A percentile compares a stretch with the other conserved stretches of the same genome.
Evolutionary conservation across 1,140 invertebrate genomes (phyloP).

Genomic region (Streblospio benedicti): DNA sequence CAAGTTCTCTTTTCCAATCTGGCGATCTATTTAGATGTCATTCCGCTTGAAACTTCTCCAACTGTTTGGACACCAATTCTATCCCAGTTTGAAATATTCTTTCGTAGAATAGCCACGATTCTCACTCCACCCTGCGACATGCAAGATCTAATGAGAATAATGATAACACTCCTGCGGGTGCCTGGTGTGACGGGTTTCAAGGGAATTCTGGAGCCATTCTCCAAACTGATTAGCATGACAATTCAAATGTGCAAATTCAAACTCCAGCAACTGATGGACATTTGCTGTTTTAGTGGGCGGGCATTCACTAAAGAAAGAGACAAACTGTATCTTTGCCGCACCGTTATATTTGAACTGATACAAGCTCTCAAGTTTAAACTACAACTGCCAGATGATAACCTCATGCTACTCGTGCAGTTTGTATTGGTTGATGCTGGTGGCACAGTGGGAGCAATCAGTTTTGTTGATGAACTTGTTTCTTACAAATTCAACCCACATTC

Average conservation of each 20-base stretch:
- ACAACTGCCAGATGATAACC: conserved; percentile 84
- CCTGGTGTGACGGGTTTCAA: conserved; percentile 71
- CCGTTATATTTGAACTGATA: conserved; percentile 84
- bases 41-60: conserved; percentile 72
- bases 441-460: conserved; percentile 57
- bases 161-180: conserved; percentile 74
- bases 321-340: conserved; percentile 79
- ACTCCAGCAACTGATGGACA: conserved; percentile 73
- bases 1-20: conserved; percentile 57
- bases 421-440: conserved; percentile 67
- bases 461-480: conserved; percentile 42
- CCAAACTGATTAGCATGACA: conserved; percentile 81
- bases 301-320: conserved; percentile 81
- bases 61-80: conserved; percentile 69
- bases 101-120: conserved; percentile 66
- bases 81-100: conserved; percentile 72
- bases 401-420: conserved; percentile 78
- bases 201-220: conserved; percentile 83
- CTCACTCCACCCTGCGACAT: conserved; percentile 62
- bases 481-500: conserved; percentile 37
- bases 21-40: conserved; percentile 82
- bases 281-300: conserved; percentile 80
- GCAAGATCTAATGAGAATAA: conserved; percentile 70
- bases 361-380: conserved; percentile 92
- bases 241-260: conserved; percentile 81